Percentiles rank a stretch among this genome's conserved stretches.
Conservation (phyloP, 2,888 invertebrate genomes). For the Volucella bombylans region DNA sequence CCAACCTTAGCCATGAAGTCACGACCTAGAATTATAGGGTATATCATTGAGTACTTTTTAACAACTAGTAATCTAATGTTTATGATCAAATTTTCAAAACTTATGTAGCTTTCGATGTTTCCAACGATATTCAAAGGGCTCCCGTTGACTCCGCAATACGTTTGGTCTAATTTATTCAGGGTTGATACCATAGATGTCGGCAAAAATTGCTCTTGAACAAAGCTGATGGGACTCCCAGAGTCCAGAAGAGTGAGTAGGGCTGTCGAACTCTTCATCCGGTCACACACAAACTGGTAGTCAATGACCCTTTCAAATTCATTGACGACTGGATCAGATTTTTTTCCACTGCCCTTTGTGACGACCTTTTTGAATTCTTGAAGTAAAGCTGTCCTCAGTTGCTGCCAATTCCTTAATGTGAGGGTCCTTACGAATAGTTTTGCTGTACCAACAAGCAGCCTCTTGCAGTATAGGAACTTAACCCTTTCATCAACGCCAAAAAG, state of each 20-base stretch:
- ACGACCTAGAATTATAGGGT: not conserved
- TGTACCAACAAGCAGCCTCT: too few species aligned
- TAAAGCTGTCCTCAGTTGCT: too few species aligned
- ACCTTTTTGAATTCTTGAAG: too few species aligned
- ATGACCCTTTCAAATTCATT: constrained; percentile 31
- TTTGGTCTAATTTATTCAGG: constrained; percentile 6
- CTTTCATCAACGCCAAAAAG: too few species aligned
- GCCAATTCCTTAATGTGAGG: too few species aligned
- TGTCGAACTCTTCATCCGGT: constrained; percentile 8
- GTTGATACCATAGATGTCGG: constrained; percentile 30
- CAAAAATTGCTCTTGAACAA: constrained; percentile 38
- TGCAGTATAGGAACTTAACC: too few species aligned
- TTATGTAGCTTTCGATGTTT: constrained; percentile 20
- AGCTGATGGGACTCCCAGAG: constrained; percentile 59
- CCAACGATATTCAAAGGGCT: constrained; percentile 47
- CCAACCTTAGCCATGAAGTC: not conserved
- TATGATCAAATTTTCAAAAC: constrained; percentile 26
- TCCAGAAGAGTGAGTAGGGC: constrained; percentile 27
- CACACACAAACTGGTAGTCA: constrained; percentile 2
- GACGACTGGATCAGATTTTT: not conserved
- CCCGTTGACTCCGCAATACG: constrained; percentile 56
- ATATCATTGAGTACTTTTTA: not conserved
- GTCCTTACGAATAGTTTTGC: too few species aligned
- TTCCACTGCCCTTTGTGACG: too few species aligned
- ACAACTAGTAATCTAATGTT: not conserved